phyloP scores from a whole-genome alignment of 2,113 vertebrate genomes.

The Sminthopsis crassicaudata region DNA sequence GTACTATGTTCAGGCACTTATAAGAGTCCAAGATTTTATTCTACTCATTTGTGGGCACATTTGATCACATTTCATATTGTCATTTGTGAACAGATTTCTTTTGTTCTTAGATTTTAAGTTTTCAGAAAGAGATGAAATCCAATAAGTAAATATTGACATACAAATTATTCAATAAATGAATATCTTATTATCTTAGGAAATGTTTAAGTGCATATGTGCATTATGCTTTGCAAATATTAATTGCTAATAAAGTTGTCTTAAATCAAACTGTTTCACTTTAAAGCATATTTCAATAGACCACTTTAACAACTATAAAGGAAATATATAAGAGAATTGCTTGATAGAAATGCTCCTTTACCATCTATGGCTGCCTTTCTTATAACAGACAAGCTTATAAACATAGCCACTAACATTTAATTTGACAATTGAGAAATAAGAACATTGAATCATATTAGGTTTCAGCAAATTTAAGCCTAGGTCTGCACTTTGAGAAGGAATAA shows the following conservation, averaged over 20 bases:
- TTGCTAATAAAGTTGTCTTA: background rate
- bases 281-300: background rate
- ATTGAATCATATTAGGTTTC: background rate
- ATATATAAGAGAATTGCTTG: background rate
- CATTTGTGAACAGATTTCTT: background rate
- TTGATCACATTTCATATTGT: background rate
- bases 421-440: background rate
- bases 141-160: background rate
- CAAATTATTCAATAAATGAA: background rate
- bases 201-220: background rate
- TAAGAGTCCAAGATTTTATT: background rate
- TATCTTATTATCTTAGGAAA: background rate
- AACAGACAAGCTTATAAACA: background rate
- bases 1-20: background rate
- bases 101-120: background rate
- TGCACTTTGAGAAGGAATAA: background rate
- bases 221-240: background rate
- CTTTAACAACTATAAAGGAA: background rate
- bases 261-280: background rate
- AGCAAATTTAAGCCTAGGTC: slow-evolving; percentile 2
- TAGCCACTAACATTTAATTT: background rate
- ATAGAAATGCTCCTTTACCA: background rate
- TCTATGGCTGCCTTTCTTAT: background rate
- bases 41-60: background rate
- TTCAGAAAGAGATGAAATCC: background rate